Conservation (phyloP, 2,113 vertebrate genomes). For the Prietella phreatophila region DNA sequence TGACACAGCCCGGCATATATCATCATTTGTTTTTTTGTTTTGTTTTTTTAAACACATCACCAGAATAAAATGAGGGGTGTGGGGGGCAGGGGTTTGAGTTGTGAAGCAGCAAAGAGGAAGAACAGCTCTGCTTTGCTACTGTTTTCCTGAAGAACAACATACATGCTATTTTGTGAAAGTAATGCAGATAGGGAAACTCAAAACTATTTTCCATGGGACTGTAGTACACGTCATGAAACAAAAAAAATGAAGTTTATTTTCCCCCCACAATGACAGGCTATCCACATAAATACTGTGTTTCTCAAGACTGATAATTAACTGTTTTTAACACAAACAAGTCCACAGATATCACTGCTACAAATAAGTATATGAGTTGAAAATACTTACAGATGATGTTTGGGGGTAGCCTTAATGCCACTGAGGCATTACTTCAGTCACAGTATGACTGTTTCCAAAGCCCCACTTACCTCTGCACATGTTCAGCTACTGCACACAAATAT, state of each 20-base stretch:
- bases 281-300: neutral
- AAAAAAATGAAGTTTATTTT: neutral
- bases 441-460: constrained; percentile 16
- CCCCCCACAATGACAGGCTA: neutral
- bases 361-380: neutral
- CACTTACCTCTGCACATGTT: neutral
- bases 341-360: neutral
- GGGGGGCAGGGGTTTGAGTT: constrained; percentile 51
- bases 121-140: constrained; percentile 74
- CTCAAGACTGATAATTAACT: neutral
- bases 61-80: constrained; percentile 68
- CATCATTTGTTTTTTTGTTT: constrained; percentile 62
- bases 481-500: constrained; percentile 20
- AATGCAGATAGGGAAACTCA: constrained; percentile 78
- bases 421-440: constrained; percentile 7
- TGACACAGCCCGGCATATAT: constrained; percentile 83
- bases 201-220: neutral
- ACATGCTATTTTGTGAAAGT: constrained; percentile 90
- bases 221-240: neutral
- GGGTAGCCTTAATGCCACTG: neutral
- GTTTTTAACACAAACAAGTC: neutral
- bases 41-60: constrained; percentile 77
- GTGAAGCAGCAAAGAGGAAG: constrained; percentile 21
- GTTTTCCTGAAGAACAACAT: constrained; percentile 78
- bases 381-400: neutral